Evolutionary conservation across 2,888 invertebrate genomes (phyloP).

Genomic region (Cartodere bifasciata): DNA sequence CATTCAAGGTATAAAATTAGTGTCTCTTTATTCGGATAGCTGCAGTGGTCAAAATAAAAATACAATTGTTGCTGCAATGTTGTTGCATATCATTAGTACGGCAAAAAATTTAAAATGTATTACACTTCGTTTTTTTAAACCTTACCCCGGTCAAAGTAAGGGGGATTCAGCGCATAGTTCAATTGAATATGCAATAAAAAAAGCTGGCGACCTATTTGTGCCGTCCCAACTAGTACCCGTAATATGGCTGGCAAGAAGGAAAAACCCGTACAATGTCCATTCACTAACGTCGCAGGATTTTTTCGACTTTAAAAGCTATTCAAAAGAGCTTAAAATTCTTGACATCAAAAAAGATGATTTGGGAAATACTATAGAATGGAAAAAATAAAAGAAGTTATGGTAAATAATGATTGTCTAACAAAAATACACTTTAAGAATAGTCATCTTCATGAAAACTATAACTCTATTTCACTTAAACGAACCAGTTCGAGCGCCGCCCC

Average conservation of each 20-base stretch:
- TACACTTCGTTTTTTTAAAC: background rate
- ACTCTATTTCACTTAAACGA: no score
- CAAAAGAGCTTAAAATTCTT: no score
- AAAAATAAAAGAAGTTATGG: no score
- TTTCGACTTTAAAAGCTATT: no score
- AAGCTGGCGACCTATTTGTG: slow-evolving; percentile 1
- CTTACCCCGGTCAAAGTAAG: background rate
- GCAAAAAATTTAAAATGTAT: background rate
- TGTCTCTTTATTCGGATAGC: background rate
- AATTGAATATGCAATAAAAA: background rate
- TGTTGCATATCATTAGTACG: background rate
- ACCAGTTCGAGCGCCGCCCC: no score
- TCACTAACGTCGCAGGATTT: background rate
- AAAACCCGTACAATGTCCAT: background rate
- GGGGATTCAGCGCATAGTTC: slow-evolving; percentile 1
- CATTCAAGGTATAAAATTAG: no score
- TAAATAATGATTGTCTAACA: no score
- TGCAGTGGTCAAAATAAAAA: slow-evolving; percentile 1
- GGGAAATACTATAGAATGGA: no score
- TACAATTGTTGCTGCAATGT: background rate
- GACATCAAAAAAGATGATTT: no score
- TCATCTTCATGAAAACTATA: no score
- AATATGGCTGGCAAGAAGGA: background rate
- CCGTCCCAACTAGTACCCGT: background rate
- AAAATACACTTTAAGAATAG: no score